Conservation (phyloP, 1,140 invertebrate genomes). For the Arion vulgaris region DNA sequence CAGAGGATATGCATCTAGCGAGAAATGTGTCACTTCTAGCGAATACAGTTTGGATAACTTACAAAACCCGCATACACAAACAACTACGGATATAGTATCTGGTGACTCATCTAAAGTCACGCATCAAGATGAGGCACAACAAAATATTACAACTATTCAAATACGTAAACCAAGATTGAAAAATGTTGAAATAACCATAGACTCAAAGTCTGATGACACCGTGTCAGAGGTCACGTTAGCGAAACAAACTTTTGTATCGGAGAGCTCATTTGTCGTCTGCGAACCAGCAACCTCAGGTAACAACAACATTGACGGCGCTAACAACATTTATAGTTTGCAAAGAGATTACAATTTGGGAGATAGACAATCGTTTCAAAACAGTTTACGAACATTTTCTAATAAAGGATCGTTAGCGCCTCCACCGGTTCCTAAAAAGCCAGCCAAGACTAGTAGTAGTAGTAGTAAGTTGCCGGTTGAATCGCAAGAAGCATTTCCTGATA, state of each 20-base stretch:
- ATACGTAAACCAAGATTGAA: not conserved
- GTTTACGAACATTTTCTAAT: not conserved
- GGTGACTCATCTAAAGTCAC: not conserved
- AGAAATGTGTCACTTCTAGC: not conserved
- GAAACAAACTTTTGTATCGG: not conserved
- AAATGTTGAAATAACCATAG: not conserved
- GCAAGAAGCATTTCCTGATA: too few species aligned
- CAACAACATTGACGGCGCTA: not conserved
- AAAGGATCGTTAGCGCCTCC: not conserved
- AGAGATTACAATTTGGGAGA: not conserved
- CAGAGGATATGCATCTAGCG: not conserved
- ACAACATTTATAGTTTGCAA: not conserved
- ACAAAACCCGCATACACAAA: not conserved
- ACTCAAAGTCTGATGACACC: not conserved
- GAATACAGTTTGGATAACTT: not conserved
- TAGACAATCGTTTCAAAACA: not conserved
- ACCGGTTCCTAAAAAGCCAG: constrained; percentile 18
- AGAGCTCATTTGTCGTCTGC: not conserved
- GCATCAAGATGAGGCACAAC: not conserved
- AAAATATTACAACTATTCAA: not conserved
- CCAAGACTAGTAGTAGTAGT: not conserved
- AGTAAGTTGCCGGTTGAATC: not conserved
- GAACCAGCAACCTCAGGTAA: not conserved
- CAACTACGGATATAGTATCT: not conserved
- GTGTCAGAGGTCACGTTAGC: not conserved